Evolutionary conservation across 2,888 invertebrate genomes (phyloP), one percentile per base, ranked within the genome.

Genomic region (Chaitophorus viminalis): DNA sequence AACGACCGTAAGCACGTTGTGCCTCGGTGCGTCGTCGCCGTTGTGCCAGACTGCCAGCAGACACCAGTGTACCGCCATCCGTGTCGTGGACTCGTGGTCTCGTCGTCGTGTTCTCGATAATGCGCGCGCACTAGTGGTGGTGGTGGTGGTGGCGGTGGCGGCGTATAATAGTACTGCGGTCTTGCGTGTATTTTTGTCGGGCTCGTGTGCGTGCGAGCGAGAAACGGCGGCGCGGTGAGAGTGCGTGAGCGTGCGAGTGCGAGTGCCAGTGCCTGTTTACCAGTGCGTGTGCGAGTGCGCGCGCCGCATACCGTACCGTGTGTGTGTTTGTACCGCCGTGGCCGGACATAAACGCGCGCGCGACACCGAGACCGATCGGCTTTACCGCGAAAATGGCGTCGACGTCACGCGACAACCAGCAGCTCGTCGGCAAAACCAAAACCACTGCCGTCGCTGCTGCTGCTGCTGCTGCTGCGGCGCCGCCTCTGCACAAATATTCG

Each of bases 321-420:
- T 3, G 3, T 39, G 36, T 39, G 36, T 3, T 39, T 11, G 52
- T 52, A 11, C 11, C 52, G 52, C 14, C 52, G 54, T 6, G 21
- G 60, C 21, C 60, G 60, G 46, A 31, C 33, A 72, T n/a, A 33
- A 65, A 54, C 39, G 70, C 46, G 46, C 46, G 46, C 36, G 75
- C 18, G 33, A n/a, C n/a, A n/a, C n/a, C n/a, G n/a, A n/a, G n/a
- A n/a, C n/a, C 86, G 72, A 52, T n/a, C 84, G 60, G n/a, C 77
- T 33, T 25, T 33, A 31, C 54, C 25, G 76, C 39, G 83, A 84
- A 78, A 78, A 86, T 86, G 86, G 86, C 86, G 86, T 84, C 72
- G 72, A 33, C 83, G 75, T 84, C 86, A 29, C 72, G 60, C 72
- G 72, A 74, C 77, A 60, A 29, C 78, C 72, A 86, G 29, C 39